Evolutionary conservation across 1,140 invertebrate genomes (phyloP), one percentile per base, ranked within the genome.

Genomic region (Luehdorfia chinensis): DNA sequence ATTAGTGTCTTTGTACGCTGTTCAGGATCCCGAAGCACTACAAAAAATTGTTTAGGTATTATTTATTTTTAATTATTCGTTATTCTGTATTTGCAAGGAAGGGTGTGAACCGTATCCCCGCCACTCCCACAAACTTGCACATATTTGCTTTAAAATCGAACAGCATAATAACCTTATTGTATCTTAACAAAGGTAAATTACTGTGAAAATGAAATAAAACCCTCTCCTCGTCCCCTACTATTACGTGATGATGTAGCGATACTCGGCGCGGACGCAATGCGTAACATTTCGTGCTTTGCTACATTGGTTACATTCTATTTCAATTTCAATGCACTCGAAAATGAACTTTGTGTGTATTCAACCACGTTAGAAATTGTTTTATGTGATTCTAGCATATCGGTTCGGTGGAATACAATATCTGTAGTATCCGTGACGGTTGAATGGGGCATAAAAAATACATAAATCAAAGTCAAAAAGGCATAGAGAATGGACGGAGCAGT

Each of bases 391-490:
- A 33, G 30, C 25, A 31, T 50, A 43, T 41, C 33, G 9, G 16
- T 56, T 32, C 39, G 9, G 47, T 52, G 59, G 59, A 68, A 67
- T 67, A 66, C 53, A 68, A 75, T 66, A 58, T 74, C 54, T 65
- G 69, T 75, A 83, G 71, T 65, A 72, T 61, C 63, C 75, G 65
- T 84, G 79, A 78, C 79, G 75, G 66, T 66, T 84, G 85, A 84
- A 83, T 81, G 77, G 73, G 66, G 71, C 64, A 87, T 87, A 87
- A 87, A 87, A 87, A 87, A 86, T 50, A 66, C 75, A 87, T 87
- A 87, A 87, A 87, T 87, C 86, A 87, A 87, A 87, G 84, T 87
- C 86, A 87, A 87, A 87, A 88, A 91, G 90, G 89, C 90, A 90
- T 87, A 84, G 77, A 73, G 80, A 88, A 84, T 89, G 77, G 62